These are phyloP conservation scores for Lepas anatifera DNA, from an alignment of 2,888 invertebrate genomes.

Conservation along the genomic window DNA sequence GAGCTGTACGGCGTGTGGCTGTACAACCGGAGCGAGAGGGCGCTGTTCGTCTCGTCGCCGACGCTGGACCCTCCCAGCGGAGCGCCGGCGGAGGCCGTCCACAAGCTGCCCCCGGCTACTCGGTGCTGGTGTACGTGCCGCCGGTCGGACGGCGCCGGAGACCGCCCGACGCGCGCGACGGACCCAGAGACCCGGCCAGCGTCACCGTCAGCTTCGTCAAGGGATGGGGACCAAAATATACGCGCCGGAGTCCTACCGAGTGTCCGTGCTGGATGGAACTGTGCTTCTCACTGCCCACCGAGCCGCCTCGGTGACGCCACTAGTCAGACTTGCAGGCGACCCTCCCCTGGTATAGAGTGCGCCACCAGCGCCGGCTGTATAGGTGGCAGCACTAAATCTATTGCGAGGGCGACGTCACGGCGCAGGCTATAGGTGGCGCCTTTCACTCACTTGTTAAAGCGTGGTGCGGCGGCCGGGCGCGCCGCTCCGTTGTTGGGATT, in stretches of 20 bases:
- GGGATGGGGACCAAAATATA: constrained; percentile 83
- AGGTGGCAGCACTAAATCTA: no score
- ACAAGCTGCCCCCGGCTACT: constrained; percentile 70
- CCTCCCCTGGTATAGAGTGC: background rate
- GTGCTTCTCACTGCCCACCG: constrained; percentile 40
- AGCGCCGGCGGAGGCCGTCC: constrained; percentile 44
- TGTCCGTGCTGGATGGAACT: constrained; percentile 91
- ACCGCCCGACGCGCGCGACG: constrained; percentile 36
- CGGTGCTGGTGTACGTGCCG: constrained; percentile 73
- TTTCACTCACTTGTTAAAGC: no score
- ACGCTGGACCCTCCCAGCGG: constrained; percentile 58
- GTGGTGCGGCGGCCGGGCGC: no score
- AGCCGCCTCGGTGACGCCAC: background rate
- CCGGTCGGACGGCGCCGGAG: constrained; percentile 16
- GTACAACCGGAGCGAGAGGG: constrained; percentile 68
- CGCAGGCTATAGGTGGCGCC: background rate
- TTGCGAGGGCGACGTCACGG: no score
- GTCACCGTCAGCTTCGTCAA: constrained; percentile 85
- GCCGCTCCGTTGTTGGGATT: no score
- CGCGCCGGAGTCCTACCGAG: constrained; percentile 68
- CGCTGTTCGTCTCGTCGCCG: constrained; percentile 73
- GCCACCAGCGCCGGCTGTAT: no score
- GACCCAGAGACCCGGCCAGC: constrained; percentile 70
- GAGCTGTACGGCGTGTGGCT: constrained; percentile 78
- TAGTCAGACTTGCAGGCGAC: background rate